Base-by-base conservation (phyloP, 2,113 vertebrate species). In the Prolemur simus region DNA sequence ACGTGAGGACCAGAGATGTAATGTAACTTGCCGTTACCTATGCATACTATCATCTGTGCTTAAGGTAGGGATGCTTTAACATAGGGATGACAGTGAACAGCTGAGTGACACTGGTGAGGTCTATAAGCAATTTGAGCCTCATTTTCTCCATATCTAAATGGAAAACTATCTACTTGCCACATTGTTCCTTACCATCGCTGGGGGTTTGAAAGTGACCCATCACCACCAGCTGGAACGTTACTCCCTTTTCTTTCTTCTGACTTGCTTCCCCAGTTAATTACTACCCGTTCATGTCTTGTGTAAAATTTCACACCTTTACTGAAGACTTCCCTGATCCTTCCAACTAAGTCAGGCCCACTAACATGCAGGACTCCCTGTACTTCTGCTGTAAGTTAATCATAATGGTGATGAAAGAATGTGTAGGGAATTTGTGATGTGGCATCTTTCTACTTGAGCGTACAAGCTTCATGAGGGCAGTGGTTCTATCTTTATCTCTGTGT, bases 401-500 rank as follows among this genome's bases (percentile, higher is more conserved):
- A 17, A 34, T 17, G 3, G 45, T 12, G 39, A 84, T 54, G 7
- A 56, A 78, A 39, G 12, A 12, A 18, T 0, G 2, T 34, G 63
- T 13, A 14, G 7, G 23, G 23, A 29, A 17, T 29, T 27, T 29
- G 14, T 52, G 14, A 5, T 7, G 13, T 23, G 2, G 5, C 20
- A 14, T 23, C 25, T 45, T 77, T 69, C 74, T 45, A 14, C 13
- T 77, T 82, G 34, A 9, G 11, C n/a, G 27, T 6, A 0, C 6
- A n/a, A 18, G 29, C 6, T 8, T 37, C 29, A 21, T 0, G 32
- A 49, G 42, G 56, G 6, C 1, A 77, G 14, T 5, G 2, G 12
- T 25, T 64, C n/a, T 42, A 4, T 37, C 56, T 13, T 12, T 25
- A 17, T 3, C 17, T 10, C 23, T 21, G 34, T 1, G 7, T 2